A percentile compares a stretch with the other conserved stretches of the same genome.
Conservation (phyloP, 2,113 vertebrate species). For the Misgurnus anguillicaudatus region DNA sequence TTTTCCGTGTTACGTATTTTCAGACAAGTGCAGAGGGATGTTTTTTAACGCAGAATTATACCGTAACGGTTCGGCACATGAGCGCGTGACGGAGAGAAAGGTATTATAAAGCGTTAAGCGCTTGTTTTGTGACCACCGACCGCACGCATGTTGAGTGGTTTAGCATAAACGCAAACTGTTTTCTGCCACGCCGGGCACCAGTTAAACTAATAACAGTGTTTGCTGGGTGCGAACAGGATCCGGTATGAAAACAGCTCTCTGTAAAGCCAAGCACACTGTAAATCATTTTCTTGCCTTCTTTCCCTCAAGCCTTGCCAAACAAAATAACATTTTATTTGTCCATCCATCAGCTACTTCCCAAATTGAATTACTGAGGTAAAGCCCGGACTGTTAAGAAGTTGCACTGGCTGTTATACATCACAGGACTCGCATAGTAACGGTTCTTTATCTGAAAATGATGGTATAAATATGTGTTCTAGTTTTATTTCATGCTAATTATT, state of each 20-base stretch:
- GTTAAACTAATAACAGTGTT: background rate
- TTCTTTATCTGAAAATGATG: conserved; percentile 1
- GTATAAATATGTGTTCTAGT: background rate
- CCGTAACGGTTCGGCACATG: background rate
- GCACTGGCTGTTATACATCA: conserved; percentile 4
- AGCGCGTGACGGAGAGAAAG: background rate
- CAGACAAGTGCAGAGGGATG: background rate
- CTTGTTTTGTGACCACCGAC: background rate
- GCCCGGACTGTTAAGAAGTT: conserved; percentile 1
- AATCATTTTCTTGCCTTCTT: conserved; percentile 11
- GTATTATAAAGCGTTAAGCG: background rate
- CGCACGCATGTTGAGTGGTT: background rate
- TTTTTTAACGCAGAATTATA: conserved; percentile 10
- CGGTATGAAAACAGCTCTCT: conserved; percentile 4
- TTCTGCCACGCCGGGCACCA: background rate
- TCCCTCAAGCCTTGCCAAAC: conserved; percentile 25
- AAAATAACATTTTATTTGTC: conserved; percentile 31
- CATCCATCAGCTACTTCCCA: conserved; percentile 27
- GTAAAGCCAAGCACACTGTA: background rate
- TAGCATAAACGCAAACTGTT: background rate
- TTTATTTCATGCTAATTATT: conserved; percentile 6
- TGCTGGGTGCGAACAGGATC: background rate
- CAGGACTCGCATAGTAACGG: background rate
- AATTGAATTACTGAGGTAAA: conserved; percentile 21
- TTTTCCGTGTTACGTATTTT: background rate